Percentiles rank a stretch among this genome's conserved stretches.
These are phyloP conservation scores for Dicrostonyx torquatus DNA, from an alignment of 2,797 vertebrate genomes.

Conservation along the genomic window DNA sequence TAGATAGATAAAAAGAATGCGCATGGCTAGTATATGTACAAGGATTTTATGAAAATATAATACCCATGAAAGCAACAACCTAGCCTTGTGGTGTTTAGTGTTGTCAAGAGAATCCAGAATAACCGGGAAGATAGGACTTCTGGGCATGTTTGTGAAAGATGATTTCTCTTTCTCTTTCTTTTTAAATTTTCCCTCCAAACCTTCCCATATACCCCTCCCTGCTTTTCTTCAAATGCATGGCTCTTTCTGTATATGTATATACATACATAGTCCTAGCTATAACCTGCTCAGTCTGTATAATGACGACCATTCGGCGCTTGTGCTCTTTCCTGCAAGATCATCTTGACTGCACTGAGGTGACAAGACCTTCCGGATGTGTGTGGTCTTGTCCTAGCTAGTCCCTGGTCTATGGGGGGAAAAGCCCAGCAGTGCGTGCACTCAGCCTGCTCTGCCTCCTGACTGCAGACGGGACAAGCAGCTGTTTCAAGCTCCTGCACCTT, in stretches of 20 bases:
- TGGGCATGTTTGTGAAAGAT: background rate
- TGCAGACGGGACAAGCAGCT: background rate
- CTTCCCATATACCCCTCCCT: background rate
- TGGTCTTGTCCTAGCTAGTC: background rate
- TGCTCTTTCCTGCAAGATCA: background rate
- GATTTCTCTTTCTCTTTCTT: background rate
- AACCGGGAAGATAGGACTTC: too few relatives aligned
- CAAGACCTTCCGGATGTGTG: background rate
- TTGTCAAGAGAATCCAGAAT: background rate
- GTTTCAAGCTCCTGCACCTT: background rate
- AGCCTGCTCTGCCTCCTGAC: background rate
- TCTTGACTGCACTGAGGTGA: background rate
- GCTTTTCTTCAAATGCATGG: background rate
- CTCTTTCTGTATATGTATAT: background rate
- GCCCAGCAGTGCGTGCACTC: background rate
- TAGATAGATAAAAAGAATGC: too few relatives aligned
- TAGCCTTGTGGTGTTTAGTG: background rate
- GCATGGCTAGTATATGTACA: background rate
- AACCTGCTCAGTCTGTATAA: background rate
- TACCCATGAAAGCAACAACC: background rate
- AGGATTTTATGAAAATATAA: background rate
- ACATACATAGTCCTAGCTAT: background rate
- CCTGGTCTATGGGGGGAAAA: background rate
- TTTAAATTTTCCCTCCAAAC: background rate
- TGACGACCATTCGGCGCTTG: too few relatives aligned